These are phyloP conservation scores for Eufriesea mexicana DNA, from an alignment of 1,140 invertebrate species.

Conservation along the genomic window DNA sequence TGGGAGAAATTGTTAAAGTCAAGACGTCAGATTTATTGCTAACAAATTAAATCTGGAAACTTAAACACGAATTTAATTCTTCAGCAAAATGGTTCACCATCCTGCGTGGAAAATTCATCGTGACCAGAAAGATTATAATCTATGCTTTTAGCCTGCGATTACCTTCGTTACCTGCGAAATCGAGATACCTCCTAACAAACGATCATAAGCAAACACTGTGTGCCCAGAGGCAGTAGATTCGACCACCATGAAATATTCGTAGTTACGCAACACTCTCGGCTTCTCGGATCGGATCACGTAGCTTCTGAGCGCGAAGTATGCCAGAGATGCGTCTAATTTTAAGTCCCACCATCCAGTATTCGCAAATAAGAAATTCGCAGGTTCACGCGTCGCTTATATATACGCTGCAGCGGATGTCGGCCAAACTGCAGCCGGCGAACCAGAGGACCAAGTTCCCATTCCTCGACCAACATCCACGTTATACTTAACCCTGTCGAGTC, in stretches of 20 bases:
- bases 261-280: slow-evolving; percentile 47
- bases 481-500: too few species aligned
- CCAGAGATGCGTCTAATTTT: slow-evolving; percentile 63
- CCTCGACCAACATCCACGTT: not conserved
- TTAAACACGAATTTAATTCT: too few species aligned
- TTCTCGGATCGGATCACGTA: slow-evolving; percentile 32
- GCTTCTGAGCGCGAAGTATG: slow-evolving; percentile 35
- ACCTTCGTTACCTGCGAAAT: too few species aligned
- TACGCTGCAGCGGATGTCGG: not conserved
- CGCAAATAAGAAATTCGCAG: slow-evolving; percentile 25
- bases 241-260: slow-evolving; percentile 16
- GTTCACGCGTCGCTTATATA: not conserved
- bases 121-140: too few species aligned
- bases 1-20: too few species aligned
- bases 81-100: too few species aligned
- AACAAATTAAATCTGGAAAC: too few species aligned
- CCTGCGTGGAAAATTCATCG: too few species aligned
- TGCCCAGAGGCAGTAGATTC: not conserved
- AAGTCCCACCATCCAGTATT: slow-evolving; percentile 8
- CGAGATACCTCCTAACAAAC: too few species aligned
- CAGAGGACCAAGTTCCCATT: not conserved
- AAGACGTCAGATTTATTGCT: too few species aligned
- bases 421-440: not conserved
- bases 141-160: too few species aligned
- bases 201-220: too few species aligned